Base-by-base conservation (phyloP, 2,113 vertebrate genomes). In the Gambusia affinis region DNA sequence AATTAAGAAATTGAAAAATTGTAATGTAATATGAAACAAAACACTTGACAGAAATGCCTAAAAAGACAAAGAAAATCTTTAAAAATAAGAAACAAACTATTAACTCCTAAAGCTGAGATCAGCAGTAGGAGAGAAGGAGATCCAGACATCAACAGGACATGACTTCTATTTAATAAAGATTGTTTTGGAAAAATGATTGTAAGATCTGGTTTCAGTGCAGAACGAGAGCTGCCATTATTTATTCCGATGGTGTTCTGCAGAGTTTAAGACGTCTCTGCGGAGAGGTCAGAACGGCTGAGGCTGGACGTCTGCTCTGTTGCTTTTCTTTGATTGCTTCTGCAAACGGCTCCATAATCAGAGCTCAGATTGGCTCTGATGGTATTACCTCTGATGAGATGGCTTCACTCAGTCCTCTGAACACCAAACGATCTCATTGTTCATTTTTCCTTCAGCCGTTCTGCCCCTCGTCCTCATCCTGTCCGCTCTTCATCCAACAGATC, bases 321-420 rank as follows among this genome's bases (percentile, higher is more conserved):
- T 79, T 73, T 60, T 64, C 70, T 85, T 63, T 79, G 76, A 82
- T 79, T 79, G 70, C 79, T 64, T 78, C 78, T 60, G 75, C 64
- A 54, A 78, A 78, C 54, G 72, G 72, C 60, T 70, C 72, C 63
- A 57, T 67, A 70, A 73, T 79, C 76, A 79, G 24, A n/a, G 51
- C 51, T 6, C 51, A 10, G 51, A 57, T n/a, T 57, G 47, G 51
- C 51, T n/a, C 51, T 57, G 51, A 57, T 57, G 51, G 51, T 57
- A 57, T 57, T 57, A 57, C 2, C 22, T n/a, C 51, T 24, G 51
- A 57, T 57, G 51, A n/a, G 51, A 57, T 57, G 51, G 22, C 51
- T 57, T n/a, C 51, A 10, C 24, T 57, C 24, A n/a, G 51, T 57
- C 51, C 22, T 57, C 51, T 10, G 8, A n/a, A 57, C 22, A 57